A percentile compares a stretch with the other conserved stretches of the same genome.
Evolutionary conservation across 2,797 vertebrate species (phyloP).

Genomic region (Myotis daubentonii): DNA sequence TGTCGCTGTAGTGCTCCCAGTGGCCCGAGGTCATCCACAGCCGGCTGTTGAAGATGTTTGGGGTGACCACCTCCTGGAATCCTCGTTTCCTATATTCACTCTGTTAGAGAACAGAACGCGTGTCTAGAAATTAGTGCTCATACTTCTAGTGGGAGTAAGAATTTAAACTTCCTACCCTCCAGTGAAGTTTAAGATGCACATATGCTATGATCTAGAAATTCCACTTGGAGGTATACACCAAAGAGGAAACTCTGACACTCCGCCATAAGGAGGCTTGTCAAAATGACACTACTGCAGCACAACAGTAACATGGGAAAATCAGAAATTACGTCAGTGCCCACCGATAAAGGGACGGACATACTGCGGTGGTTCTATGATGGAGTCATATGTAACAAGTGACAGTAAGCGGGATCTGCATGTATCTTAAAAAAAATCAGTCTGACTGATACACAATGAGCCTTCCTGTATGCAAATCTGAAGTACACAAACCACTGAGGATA

Average conservation of each 20-base stretch:
- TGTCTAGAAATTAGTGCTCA: neutral
- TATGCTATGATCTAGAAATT: neutral
- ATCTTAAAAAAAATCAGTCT: neutral
- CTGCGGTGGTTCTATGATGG: neutral
- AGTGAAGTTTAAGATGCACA: neutral
- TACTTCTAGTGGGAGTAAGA: neutral
- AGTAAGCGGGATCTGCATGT: neutral
- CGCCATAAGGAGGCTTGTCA: neutral
- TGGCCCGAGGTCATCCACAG: slow-evolving; percentile 98
- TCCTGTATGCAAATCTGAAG: neutral
- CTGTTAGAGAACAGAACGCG: slow-evolving; percentile 81
- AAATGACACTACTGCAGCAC: neutral
- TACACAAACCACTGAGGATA: neutral
- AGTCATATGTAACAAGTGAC: neutral
- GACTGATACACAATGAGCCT: neutral
- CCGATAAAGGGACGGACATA: neutral
- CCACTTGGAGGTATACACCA: neutral
- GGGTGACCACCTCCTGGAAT: slow-evolving; percentile 97
- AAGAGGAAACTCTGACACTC: neutral
- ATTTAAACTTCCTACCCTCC: neutral
- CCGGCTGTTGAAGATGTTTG: slow-evolving; percentile 98
- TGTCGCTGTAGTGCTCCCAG: slow-evolving; percentile 99
- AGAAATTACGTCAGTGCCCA: no score
- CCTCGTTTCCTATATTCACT: slow-evolving; percentile 95
- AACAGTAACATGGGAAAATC: neutral